phyloP scores from a whole-genome alignment of 2,797 vertebrate genomes.

The Dipus sagitta region DNA sequence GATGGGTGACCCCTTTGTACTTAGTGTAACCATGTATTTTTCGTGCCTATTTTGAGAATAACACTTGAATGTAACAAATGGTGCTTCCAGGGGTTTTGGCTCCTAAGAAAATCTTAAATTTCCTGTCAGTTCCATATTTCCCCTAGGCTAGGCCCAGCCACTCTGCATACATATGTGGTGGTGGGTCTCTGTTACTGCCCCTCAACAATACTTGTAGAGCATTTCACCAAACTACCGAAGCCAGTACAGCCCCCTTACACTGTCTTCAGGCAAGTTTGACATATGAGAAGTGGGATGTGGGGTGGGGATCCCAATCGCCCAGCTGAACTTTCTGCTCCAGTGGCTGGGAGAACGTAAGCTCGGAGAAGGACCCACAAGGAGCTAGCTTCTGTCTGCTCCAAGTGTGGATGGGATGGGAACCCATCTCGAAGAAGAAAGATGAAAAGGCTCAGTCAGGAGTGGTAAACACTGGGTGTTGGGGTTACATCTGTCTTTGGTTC shows the following conservation, averaged over 20 bases:
- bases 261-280: not conserved
- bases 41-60: conserved; percentile 24
- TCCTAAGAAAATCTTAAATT: conserved; percentile 50
- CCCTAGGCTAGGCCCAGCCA: not conserved
- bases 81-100: not conserved
- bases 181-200: not conserved
- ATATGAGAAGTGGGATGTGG: not conserved
- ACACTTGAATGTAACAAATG: not conserved
- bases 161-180: not conserved
- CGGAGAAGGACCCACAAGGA: not conserved
- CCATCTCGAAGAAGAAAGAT: not conserved
- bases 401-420: not conserved
- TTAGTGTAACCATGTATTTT: conserved; percentile 19
- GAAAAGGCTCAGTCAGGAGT: not conserved
- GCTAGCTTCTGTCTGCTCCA: not conserved
- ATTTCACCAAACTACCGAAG: not conserved
- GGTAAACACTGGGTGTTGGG: not conserved
- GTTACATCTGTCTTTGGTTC: not conserved
- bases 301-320: not conserved
- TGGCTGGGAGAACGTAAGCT: not conserved
- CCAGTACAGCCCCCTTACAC: not conserved
- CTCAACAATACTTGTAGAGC: not conserved
- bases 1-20: not conserved
- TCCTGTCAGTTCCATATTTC: not conserved
- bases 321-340: not conserved